phyloP scores from a whole-genome alignment of 2,797 vertebrate genomes.

The Catamblyrhynchus diadema region DNA sequence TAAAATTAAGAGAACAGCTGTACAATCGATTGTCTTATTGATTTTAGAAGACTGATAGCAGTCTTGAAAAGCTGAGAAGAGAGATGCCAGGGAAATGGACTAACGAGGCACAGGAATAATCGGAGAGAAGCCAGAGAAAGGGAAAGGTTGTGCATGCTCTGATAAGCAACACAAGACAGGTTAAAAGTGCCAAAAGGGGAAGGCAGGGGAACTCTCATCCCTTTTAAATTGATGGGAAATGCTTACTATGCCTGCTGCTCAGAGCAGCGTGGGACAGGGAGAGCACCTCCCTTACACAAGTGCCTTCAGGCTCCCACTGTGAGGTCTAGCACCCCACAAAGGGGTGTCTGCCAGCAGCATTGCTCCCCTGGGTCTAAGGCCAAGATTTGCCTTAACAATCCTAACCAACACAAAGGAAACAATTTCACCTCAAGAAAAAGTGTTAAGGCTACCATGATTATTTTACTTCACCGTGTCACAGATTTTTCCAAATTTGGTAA shows the following conservation, averaged over 20 bases:
- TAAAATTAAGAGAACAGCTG: slow-evolving; percentile 28
- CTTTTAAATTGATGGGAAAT: not conserved
- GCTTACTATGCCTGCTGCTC: not conserved
- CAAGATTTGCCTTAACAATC: not conserved
- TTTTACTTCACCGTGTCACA: not conserved
- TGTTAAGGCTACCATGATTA: not conserved
- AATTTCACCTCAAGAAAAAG: not conserved
- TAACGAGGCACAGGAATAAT: not conserved
- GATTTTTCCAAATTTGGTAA: not conserved
- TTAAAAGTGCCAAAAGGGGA: not conserved
- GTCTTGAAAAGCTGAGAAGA: not conserved
- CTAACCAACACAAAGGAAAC: not conserved
- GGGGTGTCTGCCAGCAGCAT: not conserved
- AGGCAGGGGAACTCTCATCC: not conserved
- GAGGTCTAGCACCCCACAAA: not conserved
- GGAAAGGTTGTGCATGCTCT: not conserved
- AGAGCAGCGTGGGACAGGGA: not conserved
- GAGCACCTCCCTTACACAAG: not conserved
- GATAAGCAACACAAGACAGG: not conserved
- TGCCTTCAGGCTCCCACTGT: not conserved
- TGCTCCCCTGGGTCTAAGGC: not conserved
- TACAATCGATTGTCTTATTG: not conserved
- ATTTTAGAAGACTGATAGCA: slow-evolving; percentile 27
- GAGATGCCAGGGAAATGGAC: not conserved
- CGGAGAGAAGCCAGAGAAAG: not conserved